Evolutionary conservation across 2,113 vertebrate genomes (phyloP).

Genomic region (Poicephalus gulielmi): DNA sequence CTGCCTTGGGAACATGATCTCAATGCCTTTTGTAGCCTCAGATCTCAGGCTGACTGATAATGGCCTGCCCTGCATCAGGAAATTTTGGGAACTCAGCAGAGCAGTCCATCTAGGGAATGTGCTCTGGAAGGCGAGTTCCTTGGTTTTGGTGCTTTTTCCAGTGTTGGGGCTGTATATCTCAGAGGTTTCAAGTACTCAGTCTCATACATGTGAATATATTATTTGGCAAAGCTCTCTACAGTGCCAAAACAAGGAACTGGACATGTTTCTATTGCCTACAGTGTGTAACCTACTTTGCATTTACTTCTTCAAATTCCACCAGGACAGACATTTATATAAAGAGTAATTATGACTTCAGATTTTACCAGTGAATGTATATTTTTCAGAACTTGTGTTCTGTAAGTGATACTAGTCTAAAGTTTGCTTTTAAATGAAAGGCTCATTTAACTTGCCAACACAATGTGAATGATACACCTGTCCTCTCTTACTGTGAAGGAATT

Average conservation of each 20-base stretch:
- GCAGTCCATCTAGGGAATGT: not conserved
- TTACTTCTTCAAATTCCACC: not conserved
- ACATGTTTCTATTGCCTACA: not conserved
- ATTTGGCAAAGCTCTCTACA: not conserved
- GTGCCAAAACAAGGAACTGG: not conserved
- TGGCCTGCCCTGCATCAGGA: not conserved
- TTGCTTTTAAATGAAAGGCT: not conserved
- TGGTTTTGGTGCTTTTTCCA: not conserved
- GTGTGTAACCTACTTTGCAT: not conserved
- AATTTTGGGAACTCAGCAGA: not conserved
- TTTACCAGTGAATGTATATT: not conserved
- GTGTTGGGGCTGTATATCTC: not conserved
- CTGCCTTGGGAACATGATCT: conserved; percentile 12
- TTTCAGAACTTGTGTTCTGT: not conserved
- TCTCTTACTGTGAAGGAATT: not conserved
- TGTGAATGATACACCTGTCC: not conserved
- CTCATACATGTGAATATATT: not conserved
- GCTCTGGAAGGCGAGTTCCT: not conserved
- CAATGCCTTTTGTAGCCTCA: not conserved
- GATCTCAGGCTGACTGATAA: not conserved
- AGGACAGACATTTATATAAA: not conserved
- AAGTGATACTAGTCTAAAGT: not conserved
- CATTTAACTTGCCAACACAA: not conserved
- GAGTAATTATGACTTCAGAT: not conserved
- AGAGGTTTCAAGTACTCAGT: not conserved